Evolutionary conservation across 2,888 invertebrate genomes (phyloP), one percentile per base, ranked within the genome.

Genomic region (Erannis defoliaria): DNA sequence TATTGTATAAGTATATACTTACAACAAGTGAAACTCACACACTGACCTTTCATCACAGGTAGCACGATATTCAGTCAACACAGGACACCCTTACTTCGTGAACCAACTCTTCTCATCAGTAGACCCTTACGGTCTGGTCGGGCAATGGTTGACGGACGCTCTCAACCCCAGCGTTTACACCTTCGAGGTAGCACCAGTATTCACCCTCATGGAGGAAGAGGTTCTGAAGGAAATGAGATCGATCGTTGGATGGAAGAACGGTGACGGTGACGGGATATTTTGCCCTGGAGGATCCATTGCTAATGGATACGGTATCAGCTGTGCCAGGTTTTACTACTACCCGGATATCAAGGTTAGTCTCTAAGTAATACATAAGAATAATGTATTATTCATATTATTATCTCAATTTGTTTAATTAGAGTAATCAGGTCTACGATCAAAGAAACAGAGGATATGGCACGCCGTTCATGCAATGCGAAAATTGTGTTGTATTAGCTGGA

Each of bases 281-380:
- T 97, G 96, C 78, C 98, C 98, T 0, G 98, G 98, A 35, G 98
- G 98, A 0, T 98, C 98, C 0, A 95, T 98, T 75, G 96, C 97
- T 5, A 98, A 98, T 81, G 97, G 97, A 53, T 97, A 98, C 76
- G 98, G 97, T n/a, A 97, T 98, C 60, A 97, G 97, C 78, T 95
- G 97, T 75, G 97, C 98, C 1, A 93, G 98, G 56, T 95, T 95
- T 79, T 90, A 94, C 79, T 94, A 93, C 72, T 94, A 94, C 76
- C 97, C 97, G 0, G 95, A 96, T 70, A 93, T 96, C 60, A 97
- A 97, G 95, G 96, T 96, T 73, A 87, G 89, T 68, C 48, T 21
- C 1, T n/a, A n/a, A n/a, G 26, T 26, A 6, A 26, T 4, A 26
- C 26, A 16, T n/a, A n/a, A n/a, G n/a, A n/a, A n/a, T n/a, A n/a